These are phyloP conservation scores for Cydia splendana DNA, from an alignment of 1,140 invertebrate genomes.

Conservation along the genomic window DNA sequence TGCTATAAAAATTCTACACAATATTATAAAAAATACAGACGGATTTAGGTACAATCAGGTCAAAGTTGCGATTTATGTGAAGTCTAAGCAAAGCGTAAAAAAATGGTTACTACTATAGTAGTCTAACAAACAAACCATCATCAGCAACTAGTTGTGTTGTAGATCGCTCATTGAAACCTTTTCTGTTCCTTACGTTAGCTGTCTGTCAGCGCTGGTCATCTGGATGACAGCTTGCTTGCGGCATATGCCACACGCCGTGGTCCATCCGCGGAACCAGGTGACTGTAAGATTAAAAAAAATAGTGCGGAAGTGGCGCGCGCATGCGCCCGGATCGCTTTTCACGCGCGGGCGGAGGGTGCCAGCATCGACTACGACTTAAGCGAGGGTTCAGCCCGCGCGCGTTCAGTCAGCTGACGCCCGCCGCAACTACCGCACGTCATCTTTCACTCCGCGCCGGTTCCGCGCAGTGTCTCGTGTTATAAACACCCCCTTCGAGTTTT, in stretches of 20 bases:
- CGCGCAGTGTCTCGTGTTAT: constrained; percentile 68
- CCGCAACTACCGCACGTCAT: constrained; percentile 50
- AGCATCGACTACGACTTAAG: constrained; percentile 76
- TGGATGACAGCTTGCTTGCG: neutral
- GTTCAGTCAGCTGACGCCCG: constrained; percentile 74
- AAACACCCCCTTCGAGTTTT: constrained; percentile 51
- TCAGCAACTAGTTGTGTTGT: too few species aligned
- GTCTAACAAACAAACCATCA: too few species aligned
- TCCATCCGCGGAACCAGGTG: constrained; percentile 7
- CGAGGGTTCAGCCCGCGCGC: constrained; percentile 69
- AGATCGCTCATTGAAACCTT: neutral
- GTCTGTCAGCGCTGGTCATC: constrained; percentile 10
- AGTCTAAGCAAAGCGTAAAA: too few species aligned
- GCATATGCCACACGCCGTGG: constrained; percentile 47
- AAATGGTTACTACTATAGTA: too few species aligned
- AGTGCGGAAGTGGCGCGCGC: constrained; percentile 60
- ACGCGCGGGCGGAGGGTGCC: constrained; percentile 73
- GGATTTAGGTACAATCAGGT: too few species aligned
- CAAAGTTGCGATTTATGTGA: too few species aligned
- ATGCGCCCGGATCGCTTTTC: constrained; percentile 65
- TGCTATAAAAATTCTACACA: too few species aligned
- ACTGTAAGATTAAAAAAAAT: constrained; percentile 46
- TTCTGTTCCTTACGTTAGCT: neutral
- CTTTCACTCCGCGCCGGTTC: constrained; percentile 43
- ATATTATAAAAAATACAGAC: too few species aligned